These are phyloP conservation scores for Myopa tessellatipennis DNA, from an alignment of 2,888 invertebrate genomes.

Conservation along the genomic window DNA sequence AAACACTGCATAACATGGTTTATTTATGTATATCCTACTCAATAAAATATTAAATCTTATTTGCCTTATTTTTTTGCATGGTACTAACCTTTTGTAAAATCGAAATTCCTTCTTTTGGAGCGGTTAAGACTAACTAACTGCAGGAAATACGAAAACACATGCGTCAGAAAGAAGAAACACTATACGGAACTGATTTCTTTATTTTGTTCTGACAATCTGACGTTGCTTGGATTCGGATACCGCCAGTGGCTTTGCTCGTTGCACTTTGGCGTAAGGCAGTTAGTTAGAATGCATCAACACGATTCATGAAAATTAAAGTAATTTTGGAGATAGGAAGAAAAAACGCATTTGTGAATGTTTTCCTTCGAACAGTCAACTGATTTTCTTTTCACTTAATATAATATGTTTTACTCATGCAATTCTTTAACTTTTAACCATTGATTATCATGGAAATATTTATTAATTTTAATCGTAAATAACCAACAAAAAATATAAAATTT, in stretches of 20 bases:
- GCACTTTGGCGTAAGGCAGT: not conserved
- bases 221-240: too few species aligned
- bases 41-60: not conserved
- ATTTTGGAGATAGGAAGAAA: conserved; percentile 8
- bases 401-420: too few species aligned
- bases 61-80: not conserved
- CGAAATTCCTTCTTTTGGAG: conserved; percentile 11
- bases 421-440: too few species aligned
- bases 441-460: not conserved
- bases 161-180: conserved; percentile 5
- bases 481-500: conserved; percentile 1
- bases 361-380: not conserved
- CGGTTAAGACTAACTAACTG: not conserved
- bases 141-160: not conserved
- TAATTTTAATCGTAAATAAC: not conserved
- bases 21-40: too few species aligned
- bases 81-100: conserved; percentile 36
- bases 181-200: not conserved
- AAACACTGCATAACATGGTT: too few species aligned
- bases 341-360: not conserved
- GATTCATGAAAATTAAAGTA: conserved; percentile 1
- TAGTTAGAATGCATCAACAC: conserved; percentile 8
- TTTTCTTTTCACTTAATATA: not conserved
- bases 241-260: not conserved
- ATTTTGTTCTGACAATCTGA: not conserved